Percentiles rank a stretch among this genome's conserved stretches.
Conservation (phyloP, 2,797 vertebrate species). For the Gobio occitaniae region DNA sequence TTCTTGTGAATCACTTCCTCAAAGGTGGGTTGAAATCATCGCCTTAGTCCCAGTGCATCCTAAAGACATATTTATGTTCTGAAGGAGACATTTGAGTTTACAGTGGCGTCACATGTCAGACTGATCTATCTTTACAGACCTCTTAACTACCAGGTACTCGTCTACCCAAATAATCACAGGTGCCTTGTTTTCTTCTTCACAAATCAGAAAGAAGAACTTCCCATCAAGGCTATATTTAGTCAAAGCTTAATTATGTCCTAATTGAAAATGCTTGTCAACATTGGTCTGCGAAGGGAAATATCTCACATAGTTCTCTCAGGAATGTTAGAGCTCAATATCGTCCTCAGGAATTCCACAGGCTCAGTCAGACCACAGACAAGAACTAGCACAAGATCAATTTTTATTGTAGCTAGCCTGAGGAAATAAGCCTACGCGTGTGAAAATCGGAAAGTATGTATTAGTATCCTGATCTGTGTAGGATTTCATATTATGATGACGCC, state of each 20-base stretch:
- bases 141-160: conserved; percentile 8
- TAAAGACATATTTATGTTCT: background rate
- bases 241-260: conserved; percentile 55
- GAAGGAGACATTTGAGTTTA: background rate
- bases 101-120: background rate
- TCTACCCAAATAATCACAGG: conserved; percentile 14
- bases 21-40: background rate
- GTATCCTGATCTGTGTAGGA: conserved; percentile 24
- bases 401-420: conserved; percentile 10
- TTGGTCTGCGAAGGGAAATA: conserved; percentile 28
- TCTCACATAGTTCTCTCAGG: conserved; percentile 19
- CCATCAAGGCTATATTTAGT: conserved; percentile 46
- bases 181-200: background rate
- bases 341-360: conserved; percentile 20
- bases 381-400: background rate
- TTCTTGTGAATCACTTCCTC: conserved; percentile 23
- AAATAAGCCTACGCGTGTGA: background rate
- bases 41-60: background rate
- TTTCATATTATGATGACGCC: conserved; percentile 9
- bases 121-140: conserved; percentile 6
- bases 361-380: conserved; percentile 7
- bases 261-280: conserved; percentile 48
- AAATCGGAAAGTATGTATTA: background rate
- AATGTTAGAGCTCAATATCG: background rate
- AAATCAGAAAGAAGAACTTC: background rate